Evolutionary conservation across 2,113 vertebrate species (phyloP).

Genomic region (Heterotilapia buettikoferi): DNA sequence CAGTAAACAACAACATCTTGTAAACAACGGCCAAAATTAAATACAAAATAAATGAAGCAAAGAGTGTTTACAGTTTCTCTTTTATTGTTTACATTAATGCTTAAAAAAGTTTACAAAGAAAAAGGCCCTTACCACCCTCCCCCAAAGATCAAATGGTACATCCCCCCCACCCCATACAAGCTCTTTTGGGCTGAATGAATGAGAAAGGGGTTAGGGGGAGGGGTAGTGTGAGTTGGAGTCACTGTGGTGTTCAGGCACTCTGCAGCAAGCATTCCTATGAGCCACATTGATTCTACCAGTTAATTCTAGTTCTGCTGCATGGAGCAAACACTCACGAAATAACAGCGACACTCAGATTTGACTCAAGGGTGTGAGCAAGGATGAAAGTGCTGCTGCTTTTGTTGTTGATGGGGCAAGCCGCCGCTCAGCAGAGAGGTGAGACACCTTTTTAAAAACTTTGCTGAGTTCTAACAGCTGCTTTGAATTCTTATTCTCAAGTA

Average conservation of each 20-base stretch:
- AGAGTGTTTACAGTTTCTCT: background rate
- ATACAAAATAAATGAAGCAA: background rate
- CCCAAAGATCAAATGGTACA: conserved; percentile 1
- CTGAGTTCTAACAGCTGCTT: background rate
- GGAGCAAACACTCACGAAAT: too few species aligned
- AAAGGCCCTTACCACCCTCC: background rate
- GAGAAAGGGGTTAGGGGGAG: background rate
- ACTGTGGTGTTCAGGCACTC: background rate
- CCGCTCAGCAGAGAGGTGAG: conserved; percentile 45
- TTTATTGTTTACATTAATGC: background rate
- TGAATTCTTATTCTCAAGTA: background rate
- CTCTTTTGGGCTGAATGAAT: conserved; percentile 43
- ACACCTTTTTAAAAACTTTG: background rate
- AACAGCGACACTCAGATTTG: background rate
- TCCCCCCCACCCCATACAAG: background rate
- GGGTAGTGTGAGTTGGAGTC: background rate
- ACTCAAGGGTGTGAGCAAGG: background rate
- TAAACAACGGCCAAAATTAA: rapidly evolving
- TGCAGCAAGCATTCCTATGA: conserved; percentile 28
- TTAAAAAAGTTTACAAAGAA: background rate
- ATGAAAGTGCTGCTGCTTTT: conserved; percentile 42
- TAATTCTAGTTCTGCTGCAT: background rate
- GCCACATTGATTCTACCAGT: background rate
- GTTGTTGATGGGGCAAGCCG: conserved; percentile 7
- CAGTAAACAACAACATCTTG: background rate